Percentiles rank a stretch among this genome's conserved stretches.
Evolutionary conservation across 2,797 vertebrate species (phyloP).

Genomic region (Gouania willdenowi): DNA sequence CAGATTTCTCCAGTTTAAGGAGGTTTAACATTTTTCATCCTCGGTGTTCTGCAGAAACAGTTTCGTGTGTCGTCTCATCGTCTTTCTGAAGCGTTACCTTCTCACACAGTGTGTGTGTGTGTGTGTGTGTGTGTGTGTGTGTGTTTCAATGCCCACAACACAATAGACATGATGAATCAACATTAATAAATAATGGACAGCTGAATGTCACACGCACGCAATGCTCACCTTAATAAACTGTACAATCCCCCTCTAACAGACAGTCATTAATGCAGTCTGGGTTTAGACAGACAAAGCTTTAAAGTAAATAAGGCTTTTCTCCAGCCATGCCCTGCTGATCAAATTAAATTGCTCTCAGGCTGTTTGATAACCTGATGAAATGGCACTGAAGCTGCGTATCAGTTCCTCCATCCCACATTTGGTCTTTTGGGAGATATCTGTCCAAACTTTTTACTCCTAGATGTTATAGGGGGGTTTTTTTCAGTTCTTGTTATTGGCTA

Average conservation of each 20-base stretch:
- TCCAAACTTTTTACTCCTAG: no score
- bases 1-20: no score
- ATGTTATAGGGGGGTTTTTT: no score
- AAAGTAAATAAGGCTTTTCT: conserved; percentile 44
- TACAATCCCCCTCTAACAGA: conserved; percentile 18
- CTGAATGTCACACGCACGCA: conserved; percentile 41
- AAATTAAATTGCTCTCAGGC: conserved; percentile 37
- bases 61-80: no score
- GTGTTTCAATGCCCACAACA: conserved; percentile 46
- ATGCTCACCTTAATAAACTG: conserved; percentile 25
- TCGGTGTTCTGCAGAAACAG: neutral
- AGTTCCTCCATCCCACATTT: conserved; percentile 21
- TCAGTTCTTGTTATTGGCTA: no score
- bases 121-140: conserved; percentile 30
- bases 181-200: conserved; percentile 58
- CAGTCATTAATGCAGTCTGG: conserved; percentile 47
- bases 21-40: neutral
- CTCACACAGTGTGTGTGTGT: no score
- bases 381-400: conserved; percentile 38
- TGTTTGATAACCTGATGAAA: conserved; percentile 48
- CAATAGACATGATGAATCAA: conserved; percentile 35
- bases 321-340: conserved; percentile 19
- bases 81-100: conserved; percentile 44
- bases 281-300: conserved; percentile 34
- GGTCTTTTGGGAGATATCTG: no score